phyloP scores from a whole-genome alignment of 2,888 invertebrate species.

The Hirtodrosophila confusa region DNA sequence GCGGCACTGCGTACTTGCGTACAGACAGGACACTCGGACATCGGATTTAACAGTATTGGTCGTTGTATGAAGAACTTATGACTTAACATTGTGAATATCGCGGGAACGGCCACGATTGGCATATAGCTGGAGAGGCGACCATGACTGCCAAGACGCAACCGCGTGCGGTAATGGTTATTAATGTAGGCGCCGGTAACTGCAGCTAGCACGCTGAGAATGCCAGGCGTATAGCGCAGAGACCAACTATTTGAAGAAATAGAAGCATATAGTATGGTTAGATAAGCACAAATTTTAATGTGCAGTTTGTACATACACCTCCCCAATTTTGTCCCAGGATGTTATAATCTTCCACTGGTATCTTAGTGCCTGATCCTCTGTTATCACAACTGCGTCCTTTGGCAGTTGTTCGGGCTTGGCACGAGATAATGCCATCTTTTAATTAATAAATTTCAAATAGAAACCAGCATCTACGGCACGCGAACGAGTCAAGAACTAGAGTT shows the following conservation, averaged over 20 bases:
- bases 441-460: slow-evolving; percentile 9
- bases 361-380: slow-evolving; percentile 86
- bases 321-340: slow-evolving; percentile 86
- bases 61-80: slow-evolving; percentile 87
- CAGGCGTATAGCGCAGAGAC: slow-evolving; percentile 85
- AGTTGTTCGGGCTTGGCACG: slow-evolving; percentile 84
- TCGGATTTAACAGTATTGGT: slow-evolving; percentile 86
- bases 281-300: slow-evolving; percentile 14
- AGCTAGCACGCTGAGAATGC: slow-evolving; percentile 85
- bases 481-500: background rate
- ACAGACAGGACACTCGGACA: slow-evolving; percentile 87
- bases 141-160: slow-evolving; percentile 86
- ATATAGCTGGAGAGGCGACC: slow-evolving; percentile 87
- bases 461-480: background rate
- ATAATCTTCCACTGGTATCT: slow-evolving; percentile 87
- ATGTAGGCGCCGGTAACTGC: slow-evolving; percentile 86
- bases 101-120: slow-evolving; percentile 87
- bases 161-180: slow-evolving; percentile 87
- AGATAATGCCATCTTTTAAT: slow-evolving; percentile 85
- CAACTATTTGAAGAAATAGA: slow-evolving; percentile 83
- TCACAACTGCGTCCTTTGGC: slow-evolving; percentile 87
- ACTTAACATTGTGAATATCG: slow-evolving; percentile 85
- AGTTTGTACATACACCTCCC: slow-evolving; percentile 86
- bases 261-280: slow-evolving; percentile 27
- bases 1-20: slow-evolving; percentile 86